Percentiles rank a stretch among this genome's conserved stretches.
phyloP scores from a whole-genome alignment of 2,888 invertebrate species.

The Oxyscelio sp. region DNA sequence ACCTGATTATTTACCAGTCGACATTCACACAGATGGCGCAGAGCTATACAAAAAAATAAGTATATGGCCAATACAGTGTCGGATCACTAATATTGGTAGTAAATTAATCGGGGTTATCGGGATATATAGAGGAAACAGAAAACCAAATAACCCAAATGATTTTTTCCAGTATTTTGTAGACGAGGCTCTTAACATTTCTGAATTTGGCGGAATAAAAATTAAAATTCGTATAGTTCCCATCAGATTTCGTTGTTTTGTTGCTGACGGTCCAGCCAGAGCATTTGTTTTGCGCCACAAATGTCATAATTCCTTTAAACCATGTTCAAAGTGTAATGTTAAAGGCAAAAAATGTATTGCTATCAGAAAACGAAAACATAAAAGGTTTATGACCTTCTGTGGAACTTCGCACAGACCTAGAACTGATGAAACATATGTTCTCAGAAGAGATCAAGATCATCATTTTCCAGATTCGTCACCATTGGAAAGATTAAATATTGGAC shows the following conservation, averaged over 20 bases:
- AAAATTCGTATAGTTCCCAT: neutral
- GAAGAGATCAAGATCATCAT: conserved; percentile 15
- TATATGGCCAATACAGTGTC: conserved; percentile 15
- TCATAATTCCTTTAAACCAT: conserved; percentile 1
- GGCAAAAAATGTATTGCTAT: neutral
- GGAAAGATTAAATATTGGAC: neutral
- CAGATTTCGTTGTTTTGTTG: conserved; percentile 24
- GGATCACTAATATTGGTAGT: neutral
- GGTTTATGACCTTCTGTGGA: conserved; percentile 6
- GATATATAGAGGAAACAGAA: conserved; percentile 3
- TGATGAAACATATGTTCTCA: neutral
- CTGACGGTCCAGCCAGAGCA: conserved; percentile 23
- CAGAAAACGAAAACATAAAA: neutral
- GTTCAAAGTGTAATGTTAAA: neutral
- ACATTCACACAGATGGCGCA: conserved; percentile 32
- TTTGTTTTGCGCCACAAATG: conserved; percentile 19
- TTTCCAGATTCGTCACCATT: conserved; percentile 11
- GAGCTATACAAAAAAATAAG: conserved; percentile 17
- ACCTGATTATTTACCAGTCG: neutral
- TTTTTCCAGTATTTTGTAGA: conserved; percentile 6
- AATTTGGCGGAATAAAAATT: conserved; percentile 22
- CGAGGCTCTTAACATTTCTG: conserved; percentile 1
- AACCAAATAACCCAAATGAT: conserved; percentile 16
- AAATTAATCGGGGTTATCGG: conserved; percentile 22
- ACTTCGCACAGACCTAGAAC: neutral